Percentiles rank a stretch among this genome's conserved stretches.
Conservation (phyloP, 2,888 invertebrate species). For the Shargacucullia verbasci region DNA sequence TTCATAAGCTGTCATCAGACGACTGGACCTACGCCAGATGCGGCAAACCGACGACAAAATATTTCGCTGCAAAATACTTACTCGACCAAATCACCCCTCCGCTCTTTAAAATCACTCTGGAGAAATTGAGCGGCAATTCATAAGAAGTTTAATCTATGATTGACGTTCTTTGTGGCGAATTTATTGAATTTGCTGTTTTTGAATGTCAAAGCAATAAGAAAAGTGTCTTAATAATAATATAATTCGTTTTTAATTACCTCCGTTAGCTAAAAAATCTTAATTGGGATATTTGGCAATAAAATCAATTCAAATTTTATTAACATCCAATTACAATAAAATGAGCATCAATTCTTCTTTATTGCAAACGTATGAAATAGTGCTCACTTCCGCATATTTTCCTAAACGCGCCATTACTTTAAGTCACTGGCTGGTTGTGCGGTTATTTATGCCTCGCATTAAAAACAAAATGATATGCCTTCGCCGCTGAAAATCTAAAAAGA, state of each 20-base stretch:
- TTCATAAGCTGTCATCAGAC: constrained; percentile 89
- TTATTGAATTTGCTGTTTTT: constrained; percentile 13
- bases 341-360: constrained; percentile 53
- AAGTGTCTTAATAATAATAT: background rate
- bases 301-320: constrained; percentile 45
- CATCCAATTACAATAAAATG: constrained; percentile 53
- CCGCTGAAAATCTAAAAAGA: constrained; percentile 89
- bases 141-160: constrained; percentile 68
- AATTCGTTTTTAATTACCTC: background rate
- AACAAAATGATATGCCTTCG: constrained; percentile 89
- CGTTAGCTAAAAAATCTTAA: background rate
- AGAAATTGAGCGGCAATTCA: constrained; percentile 79
- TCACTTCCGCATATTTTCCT: constrained; percentile 81
- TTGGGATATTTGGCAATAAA: constrained; percentile 24
- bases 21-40: constrained; percentile 88
- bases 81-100: constrained; percentile 81
- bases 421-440: constrained; percentile 81
- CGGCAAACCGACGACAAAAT: constrained; percentile 85
- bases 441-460: constrained; percentile 88
- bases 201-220: background rate
- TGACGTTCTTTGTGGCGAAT: constrained; percentile 46
- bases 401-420: constrained; percentile 83
- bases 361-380: constrained; percentile 73
- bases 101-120: constrained; percentile 84
- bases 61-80: constrained; percentile 86